Conservation (phyloP, 1,140 invertebrate genomes). For the Tetragnatha versicolor region DNA sequence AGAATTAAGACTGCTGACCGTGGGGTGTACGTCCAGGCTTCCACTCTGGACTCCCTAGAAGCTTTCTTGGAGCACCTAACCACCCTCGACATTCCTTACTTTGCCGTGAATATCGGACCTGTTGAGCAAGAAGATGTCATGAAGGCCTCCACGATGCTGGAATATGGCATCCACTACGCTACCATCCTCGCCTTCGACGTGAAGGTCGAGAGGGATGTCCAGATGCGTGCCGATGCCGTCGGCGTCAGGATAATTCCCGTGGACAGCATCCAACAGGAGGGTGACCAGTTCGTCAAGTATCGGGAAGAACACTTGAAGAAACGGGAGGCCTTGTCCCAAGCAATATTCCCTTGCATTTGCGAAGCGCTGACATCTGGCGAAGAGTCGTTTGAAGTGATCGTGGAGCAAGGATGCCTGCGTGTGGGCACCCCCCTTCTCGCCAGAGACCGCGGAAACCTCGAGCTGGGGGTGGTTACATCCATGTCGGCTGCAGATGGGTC, state of each 20-base stretch:
- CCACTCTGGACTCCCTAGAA: constrained; percentile 96
- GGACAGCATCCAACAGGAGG: constrained; percentile 99
- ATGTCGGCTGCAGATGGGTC: constrained; percentile 69
- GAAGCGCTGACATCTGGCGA: constrained; percentile 88
- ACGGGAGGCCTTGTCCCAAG: constrained; percentile 93
- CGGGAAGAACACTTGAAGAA: constrained; percentile 93
- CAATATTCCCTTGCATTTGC: constrained; percentile 98
- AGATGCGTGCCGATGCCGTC: constrained; percentile 92
- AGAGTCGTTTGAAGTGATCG: constrained; percentile 93
- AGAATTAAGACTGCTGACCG: constrained; percentile 87
- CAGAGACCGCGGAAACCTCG: constrained; percentile 90
- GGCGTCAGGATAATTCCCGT: constrained; percentile 98
- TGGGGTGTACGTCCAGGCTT: constrained; percentile 98
- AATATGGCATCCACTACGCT: constrained; percentile 97
- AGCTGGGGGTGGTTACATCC: constrained; percentile 90
- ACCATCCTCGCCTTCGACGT: constrained; percentile 99
- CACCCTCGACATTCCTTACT: constrained; percentile 97
- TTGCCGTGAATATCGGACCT: constrained; percentile 97
- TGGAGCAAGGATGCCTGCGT: constrained; percentile 95
- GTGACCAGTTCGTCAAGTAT: constrained; percentile 96
- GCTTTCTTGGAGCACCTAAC: constrained; percentile 94
- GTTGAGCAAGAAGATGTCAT: constrained; percentile 99
- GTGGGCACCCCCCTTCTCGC: constrained; percentile 97
- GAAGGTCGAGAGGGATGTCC: constrained; percentile 96
- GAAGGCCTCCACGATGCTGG: constrained; percentile 99